Evolutionary conservation across 2,797 vertebrate species (phyloP), one percentile per base, ranked within the genome.

Genomic region (Notolepis coatsorum): DNA sequence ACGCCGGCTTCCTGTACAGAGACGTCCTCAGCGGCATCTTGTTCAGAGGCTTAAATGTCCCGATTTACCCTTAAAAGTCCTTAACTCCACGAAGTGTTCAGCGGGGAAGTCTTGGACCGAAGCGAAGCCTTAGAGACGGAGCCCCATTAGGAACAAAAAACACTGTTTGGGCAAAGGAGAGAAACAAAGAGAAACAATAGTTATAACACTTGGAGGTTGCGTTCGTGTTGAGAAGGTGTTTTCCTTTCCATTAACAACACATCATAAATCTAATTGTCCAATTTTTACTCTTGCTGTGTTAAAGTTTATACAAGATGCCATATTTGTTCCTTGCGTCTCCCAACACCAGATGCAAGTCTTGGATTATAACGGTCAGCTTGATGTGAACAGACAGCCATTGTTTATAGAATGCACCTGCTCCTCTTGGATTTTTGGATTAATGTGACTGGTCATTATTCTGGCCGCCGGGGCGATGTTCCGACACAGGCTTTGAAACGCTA

Each of bases 1-100:
- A 89, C n/a, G 80, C 66, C 46, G 74, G 75, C 68, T 74, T 94
- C 65, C 48, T 87, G 67, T 89, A 60, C 41, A 89, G 7, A 0
- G 86, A 76, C 13, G 88, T 65, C 80, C 77, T 82, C 1, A 93
- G 78, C 13, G 93, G 88, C 93, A 94, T 94, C 51, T 71, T 81
- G 38, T 41, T 43, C 38, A 59, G 35, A 5, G 7, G 48, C 18
- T 52, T 20, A 8, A 48, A 37, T 52, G 30, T 61, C 59, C 60
- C 21, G n/a, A 15, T 56, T 1, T 59, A 28, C 64, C 38, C 48
- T 53, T 12, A 23, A 17, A 46, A 58, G 43, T 61, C 31, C 47
- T 73, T 65, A 31, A 67, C 23, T 27, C 55, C 18, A 62, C 41
- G 60, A 43, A 13, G 48, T 31, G 24, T 42, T 65, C 25, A 3